A percentile compares a stretch with the other conserved stretches of the same genome.
These are phyloP conservation scores for Chlamydotis undulata DNA, from an alignment of 2,113 vertebrate genomes.

Conservation along the genomic window DNA sequence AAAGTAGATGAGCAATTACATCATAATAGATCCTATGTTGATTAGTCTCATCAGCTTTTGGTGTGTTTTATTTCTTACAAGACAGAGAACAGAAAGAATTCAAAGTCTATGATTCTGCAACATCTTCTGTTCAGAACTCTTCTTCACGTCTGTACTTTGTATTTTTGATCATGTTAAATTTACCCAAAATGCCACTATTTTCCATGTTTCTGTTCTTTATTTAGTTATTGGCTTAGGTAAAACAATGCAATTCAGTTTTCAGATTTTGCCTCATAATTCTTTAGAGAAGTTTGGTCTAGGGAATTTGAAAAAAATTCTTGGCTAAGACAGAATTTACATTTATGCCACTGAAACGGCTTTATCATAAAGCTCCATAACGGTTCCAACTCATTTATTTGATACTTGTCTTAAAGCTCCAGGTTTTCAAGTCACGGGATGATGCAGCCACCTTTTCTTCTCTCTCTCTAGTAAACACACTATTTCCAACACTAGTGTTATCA, in stretches of 20 bases:
- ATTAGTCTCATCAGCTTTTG: constrained; percentile 20
- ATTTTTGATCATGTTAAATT: constrained; percentile 13
- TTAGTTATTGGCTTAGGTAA: not conserved
- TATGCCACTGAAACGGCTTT: not conserved
- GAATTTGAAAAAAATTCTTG: not conserved
- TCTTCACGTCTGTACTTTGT: not conserved
- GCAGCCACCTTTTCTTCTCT: not conserved
- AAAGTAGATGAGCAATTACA: constrained; percentile 35
- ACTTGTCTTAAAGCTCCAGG: not conserved
- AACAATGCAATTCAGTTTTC: not conserved
- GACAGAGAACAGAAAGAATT: not conserved
- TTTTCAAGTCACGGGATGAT: not conserved
- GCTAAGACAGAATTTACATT: not conserved
- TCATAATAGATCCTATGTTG: not conserved
- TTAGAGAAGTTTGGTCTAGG: not conserved
- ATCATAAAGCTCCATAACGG: not conserved
- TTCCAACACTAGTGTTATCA: not conserved
- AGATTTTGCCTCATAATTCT: not conserved
- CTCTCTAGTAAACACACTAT: not conserved
- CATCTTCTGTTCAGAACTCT: not conserved
- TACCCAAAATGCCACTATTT: not conserved
- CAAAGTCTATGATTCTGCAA: not conserved
- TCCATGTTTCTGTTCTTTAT: not conserved
- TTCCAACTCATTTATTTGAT: not conserved
- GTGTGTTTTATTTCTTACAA: not conserved